Evolutionary conservation across 1,140 invertebrate genomes (phyloP), one percentile per base, ranked within the genome.

Genomic region (Drosophila kepulauana): DNA sequence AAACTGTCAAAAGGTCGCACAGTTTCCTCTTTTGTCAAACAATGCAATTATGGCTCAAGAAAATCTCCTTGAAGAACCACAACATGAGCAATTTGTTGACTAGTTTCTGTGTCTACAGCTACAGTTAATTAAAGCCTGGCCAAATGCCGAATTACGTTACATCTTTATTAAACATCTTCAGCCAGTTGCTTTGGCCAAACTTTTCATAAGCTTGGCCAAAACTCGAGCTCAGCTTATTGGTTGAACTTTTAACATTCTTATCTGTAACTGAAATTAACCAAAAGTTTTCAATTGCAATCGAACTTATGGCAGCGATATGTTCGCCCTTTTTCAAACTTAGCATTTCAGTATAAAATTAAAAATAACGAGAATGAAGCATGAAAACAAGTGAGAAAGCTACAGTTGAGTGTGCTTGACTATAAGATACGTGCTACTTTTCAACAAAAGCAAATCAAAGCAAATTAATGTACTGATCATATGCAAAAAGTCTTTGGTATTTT

Each of bases 1-100:
- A 69, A 81, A 86, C 69, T 86, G 70, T 78, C 78, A 81, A 75
- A 81, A 86, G 75, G 82, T 87, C 79, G 78, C 66, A 86, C 67
- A 75, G 70, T 59, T 75, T 65, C 63, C 46, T 63, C 80, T 69
- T 82, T 48, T 87, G 80, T 71, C 71, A 80, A 75, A 64, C 84
- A 80, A 82, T 87, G 82, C 84, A 88, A 88, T 87, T 88, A 77
- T 57, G 15, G 4, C 15, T 54, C 63, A 74, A 77, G 58, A 67
- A 46, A 78, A 77, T 71, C 81, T 63, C 28, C 51, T 49, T 33
- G 30, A 49, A 45, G 15, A 64, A 62, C 68, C 74, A 33, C 73
- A 77, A 66, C 72, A 71, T 30, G 79, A 77, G 70, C 76, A 80
- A 79, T 79, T 84, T 67, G 67, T 69, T 57, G 51, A 41, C 51